phyloP scores from a whole-genome alignment of 2,797 vertebrate genomes.

The Mareca penelope region DNA sequence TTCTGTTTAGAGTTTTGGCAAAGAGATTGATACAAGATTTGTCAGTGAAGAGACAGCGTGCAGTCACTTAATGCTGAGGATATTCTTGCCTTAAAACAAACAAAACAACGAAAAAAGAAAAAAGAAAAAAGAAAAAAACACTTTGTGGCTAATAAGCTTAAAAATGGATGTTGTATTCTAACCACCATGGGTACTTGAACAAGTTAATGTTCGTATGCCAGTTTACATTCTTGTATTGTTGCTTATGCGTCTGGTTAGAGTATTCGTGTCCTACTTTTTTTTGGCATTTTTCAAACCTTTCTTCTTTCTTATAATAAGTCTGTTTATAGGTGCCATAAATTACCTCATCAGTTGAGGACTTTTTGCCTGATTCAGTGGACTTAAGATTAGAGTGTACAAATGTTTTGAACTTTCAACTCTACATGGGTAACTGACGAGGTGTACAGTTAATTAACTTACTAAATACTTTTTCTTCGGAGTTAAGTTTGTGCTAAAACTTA shows the following conservation, averaged over 20 bases:
- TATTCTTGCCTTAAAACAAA: not conserved
- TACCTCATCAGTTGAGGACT: not conserved
- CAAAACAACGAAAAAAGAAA: not conserved
- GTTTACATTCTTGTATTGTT: not conserved
- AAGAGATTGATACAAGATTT: not conserved
- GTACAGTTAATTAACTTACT: not conserved
- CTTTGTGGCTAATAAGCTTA: not conserved
- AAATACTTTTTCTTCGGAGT: not conserved
- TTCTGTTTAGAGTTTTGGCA: not conserved
- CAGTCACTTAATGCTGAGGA: not conserved
- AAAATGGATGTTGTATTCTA: not conserved
- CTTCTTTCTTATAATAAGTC: not conserved
- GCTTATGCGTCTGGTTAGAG: not conserved
- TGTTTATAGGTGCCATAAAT: not conserved
- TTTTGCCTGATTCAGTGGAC: not conserved
- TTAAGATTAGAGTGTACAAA: not conserved
- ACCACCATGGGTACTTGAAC: accelerated
- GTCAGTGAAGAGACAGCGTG: not conserved
- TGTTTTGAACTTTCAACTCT: conserved; percentile 29
- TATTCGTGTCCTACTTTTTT: not conserved
- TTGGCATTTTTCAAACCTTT: not conserved
- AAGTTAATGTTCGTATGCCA: not conserved
- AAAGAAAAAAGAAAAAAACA: no score
- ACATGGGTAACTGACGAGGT: not conserved
- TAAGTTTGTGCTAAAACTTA: not conserved